These are phyloP conservation scores for Balearica regulorum DNA, from an alignment of 2,797 vertebrate species.

Conservation along the genomic window DNA sequence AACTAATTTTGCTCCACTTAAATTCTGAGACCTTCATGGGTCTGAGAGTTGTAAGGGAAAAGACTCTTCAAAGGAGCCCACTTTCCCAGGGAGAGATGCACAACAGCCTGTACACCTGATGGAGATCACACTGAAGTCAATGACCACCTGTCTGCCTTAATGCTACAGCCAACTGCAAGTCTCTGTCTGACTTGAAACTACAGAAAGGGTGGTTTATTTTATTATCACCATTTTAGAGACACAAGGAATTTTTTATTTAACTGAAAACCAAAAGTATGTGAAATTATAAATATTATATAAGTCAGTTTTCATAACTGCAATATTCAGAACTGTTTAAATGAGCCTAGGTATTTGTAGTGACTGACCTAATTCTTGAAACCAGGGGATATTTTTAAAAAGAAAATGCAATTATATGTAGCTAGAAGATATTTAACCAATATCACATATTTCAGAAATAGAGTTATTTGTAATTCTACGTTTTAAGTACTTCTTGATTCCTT, in stretches of 20 bases:
- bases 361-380: constrained; percentile 9
- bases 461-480: not conserved
- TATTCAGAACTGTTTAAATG: not conserved
- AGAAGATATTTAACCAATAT: not conserved
- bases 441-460: not conserved
- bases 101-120: not conserved
- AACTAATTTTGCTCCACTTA: not conserved
- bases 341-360: constrained; percentile 7
- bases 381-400: not conserved
- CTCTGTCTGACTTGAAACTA: not conserved
- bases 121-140: not conserved
- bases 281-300: not conserved
- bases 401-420: not conserved
- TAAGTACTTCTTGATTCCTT: not conserved
- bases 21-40: not conserved
- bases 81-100: not conserved
- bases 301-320: not conserved
- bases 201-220: not conserved
- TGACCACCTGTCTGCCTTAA: not conserved
- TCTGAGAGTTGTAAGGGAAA: not conserved
- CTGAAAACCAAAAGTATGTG: not conserved
- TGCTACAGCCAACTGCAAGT: not conserved
- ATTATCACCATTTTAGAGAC: not conserved
- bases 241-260: not conserved
- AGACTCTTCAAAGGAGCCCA: not conserved